Conservation (phyloP, 2,113 vertebrate genomes). For the Tonatia bakeri region DNA sequence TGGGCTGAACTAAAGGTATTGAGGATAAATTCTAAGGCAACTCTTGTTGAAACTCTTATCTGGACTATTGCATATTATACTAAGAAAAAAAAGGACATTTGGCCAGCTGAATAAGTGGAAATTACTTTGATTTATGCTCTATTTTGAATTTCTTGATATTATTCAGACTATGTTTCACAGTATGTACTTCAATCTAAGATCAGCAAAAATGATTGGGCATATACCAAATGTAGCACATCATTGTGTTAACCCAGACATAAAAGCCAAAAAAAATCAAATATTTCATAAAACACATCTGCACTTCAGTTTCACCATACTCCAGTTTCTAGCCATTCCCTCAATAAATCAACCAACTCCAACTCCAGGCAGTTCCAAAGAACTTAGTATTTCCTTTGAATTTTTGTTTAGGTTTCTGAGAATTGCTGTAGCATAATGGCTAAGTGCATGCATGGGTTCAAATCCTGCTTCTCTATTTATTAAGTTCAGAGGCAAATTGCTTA, state of each 20-base stretch:
- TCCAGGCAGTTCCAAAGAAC: background rate
- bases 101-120: constrained; percentile 8
- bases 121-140: background rate
- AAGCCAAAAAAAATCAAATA: background rate
- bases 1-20: background rate
- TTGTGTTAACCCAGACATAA: background rate
- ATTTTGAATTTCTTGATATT: background rate
- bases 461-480: background rate
- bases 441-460: background rate
- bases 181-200: background rate
- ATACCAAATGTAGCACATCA: background rate
- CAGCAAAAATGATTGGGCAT: background rate
- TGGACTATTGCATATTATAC: background rate
- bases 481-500: background rate
- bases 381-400: background rate
- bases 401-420: background rate
- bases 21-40: constrained; percentile 9
- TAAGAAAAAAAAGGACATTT: constrained; percentile 22
- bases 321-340: background rate
- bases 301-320: background rate
- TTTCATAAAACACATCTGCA: background rate
- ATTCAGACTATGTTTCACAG: background rate
- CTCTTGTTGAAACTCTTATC: background rate
- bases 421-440: background rate
- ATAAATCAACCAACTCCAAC: background rate